phyloP scores from a whole-genome alignment of 2,797 vertebrate species.

The Acrossocheilus fasciatus region DNA sequence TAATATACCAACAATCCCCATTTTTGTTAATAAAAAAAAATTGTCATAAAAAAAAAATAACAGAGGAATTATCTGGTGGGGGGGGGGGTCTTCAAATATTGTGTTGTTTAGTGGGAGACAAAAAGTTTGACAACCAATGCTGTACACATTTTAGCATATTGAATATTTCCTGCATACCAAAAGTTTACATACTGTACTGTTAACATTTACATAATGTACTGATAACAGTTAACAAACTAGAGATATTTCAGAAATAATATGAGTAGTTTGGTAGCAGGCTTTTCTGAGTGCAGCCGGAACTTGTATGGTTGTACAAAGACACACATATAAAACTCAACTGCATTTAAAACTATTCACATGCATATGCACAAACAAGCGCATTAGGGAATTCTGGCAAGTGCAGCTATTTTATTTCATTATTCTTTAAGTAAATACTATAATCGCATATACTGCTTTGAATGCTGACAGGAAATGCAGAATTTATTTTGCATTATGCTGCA shows the following conservation, averaged over 20 bases:
- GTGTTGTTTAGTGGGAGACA: neutral
- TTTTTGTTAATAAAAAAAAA: neutral
- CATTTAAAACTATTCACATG: neutral
- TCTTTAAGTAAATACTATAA: constrained; percentile 4
- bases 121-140: neutral
- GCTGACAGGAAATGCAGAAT: constrained; percentile 5
- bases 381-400: neutral
- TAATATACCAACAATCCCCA: neutral
- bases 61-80: neutral
- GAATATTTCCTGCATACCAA: neutral
- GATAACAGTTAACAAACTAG: neutral
- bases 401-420: neutral
- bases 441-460: neutral
- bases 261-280: neutral
- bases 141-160: neutral
- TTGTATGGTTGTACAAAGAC: neutral
- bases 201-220: neutral
- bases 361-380: neutral
- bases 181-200: neutral
- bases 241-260: neutral
- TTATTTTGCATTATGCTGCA: neutral
- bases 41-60: neutral
- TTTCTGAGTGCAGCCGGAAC: neutral
- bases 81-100: neutral
- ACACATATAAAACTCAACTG: neutral